A percentile compares a stretch with the other conserved stretches of the same genome.
Evolutionary conservation across 2,113 vertebrate genomes (phyloP).

Genomic region (Nesogale talazaci): DNA sequence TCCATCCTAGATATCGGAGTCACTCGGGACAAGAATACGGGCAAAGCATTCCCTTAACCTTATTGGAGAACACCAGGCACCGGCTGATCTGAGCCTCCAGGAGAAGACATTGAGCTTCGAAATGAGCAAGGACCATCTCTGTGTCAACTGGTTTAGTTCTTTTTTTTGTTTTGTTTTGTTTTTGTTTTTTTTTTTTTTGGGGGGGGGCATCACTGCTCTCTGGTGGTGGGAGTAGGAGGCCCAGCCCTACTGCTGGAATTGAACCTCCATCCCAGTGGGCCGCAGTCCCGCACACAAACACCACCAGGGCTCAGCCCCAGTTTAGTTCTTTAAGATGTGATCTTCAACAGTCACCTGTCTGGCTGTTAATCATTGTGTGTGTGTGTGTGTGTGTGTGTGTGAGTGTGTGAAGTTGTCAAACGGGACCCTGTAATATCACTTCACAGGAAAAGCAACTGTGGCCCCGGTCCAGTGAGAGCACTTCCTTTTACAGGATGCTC

Average conservation of each 20-base stretch:
- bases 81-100: neutral
- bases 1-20: constrained; percentile 22
- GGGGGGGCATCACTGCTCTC: too few relatives aligned
- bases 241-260: too few relatives aligned
- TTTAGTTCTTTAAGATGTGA: constrained; percentile 24
- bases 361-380: neutral
- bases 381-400: too few relatives aligned
- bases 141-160: neutral
- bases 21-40: neutral
- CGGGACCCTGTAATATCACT: neutral
- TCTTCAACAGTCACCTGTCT: neutral
- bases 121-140: neutral
- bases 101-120: neutral
- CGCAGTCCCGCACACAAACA: too few relatives aligned
- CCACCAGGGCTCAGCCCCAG: too few relatives aligned
- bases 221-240: too few relatives aligned
- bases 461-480: too few relatives aligned
- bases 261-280: too few relatives aligned
- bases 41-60: constrained; percentile 16
- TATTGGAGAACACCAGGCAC: neutral
- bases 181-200: too few relatives aligned
- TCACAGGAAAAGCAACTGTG: neutral
- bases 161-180: too few relatives aligned
- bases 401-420: neutral
- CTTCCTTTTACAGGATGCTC: too few relatives aligned